Conservation (phyloP, 2,113 vertebrate genomes). For the Pseudorectes ferrugineus region DNA sequence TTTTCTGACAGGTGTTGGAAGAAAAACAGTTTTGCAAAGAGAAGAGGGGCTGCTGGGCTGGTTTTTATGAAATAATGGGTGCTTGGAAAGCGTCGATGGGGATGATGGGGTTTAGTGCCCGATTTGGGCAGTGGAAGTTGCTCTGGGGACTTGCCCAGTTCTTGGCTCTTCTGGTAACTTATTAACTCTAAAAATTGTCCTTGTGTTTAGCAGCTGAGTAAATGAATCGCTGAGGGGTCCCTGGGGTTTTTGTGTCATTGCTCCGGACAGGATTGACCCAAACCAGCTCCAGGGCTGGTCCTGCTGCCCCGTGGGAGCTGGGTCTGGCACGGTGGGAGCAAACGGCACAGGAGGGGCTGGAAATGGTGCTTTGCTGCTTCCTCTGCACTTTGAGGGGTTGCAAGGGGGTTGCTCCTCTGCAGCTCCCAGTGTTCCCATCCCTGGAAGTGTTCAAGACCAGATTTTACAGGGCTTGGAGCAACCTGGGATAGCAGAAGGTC, state of each 20-base stretch:
- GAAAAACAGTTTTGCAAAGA: neutral
- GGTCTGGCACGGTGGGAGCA: neutral
- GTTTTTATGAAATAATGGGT: neutral
- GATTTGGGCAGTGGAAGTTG: neutral
- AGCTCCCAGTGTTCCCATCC: neutral
- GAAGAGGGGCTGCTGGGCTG: neutral
- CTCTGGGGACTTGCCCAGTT: neutral
- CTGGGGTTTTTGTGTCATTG: neutral
- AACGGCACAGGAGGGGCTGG: accelerated
- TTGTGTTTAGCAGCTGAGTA: neutral
- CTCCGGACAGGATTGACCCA: neutral
- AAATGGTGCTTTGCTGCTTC: neutral
- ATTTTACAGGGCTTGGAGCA: neutral
- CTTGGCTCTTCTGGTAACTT: neutral
- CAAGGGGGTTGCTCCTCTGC: neutral
- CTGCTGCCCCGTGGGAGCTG: neutral
- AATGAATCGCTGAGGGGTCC: neutral
- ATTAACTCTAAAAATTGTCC: neutral
- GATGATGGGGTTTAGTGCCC: neutral
- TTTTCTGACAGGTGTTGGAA: neutral
- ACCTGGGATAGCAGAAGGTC: neutral
- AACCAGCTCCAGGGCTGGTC: accelerated
- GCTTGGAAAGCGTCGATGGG: neutral
- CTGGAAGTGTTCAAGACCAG: neutral
- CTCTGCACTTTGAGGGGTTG: accelerated